Evolutionary conservation across 2,888 invertebrate species (phyloP).

Genomic region (Bellardia pandia): DNA sequence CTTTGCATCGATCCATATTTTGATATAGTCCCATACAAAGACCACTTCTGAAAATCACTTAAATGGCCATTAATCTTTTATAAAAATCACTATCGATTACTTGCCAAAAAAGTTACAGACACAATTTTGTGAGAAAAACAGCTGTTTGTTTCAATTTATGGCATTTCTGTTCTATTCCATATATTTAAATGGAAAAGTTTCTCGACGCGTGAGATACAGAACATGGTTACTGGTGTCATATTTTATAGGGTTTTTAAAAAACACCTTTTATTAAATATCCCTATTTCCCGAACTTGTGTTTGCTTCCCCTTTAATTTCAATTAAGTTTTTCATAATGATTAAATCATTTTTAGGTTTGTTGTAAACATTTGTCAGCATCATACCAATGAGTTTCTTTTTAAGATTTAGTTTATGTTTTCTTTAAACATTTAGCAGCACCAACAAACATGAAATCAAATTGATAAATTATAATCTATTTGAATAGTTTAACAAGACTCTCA

Average conservation of each 20-base stretch:
- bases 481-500: slow-evolving; percentile 25
- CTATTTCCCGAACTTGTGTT: not conserved
- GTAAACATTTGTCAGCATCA: slow-evolving; percentile 24
- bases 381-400: not conserved
- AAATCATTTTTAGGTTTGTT: slow-evolving; percentile 58
- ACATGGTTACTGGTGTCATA: no score
- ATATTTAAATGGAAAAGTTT: no score
- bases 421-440: not conserved
- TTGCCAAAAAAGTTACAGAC: no score
- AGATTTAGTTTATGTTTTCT: not conserved
- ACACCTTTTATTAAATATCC: not conserved
- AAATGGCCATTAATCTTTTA: no score
- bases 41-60: no score
- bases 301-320: not conserved
- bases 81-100: no score
- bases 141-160: no score
- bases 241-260: not conserved
- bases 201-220: no score
- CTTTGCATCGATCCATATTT: no score
- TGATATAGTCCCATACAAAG: no score
- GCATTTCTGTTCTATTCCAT: no score
- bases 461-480: slow-evolving; percentile 40
- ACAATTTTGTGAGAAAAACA: no score
- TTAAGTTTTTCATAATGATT: slow-evolving; percentile 48
- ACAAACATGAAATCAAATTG: slow-evolving; percentile 27